Evolutionary conservation across 1,140 invertebrate genomes (phyloP), one percentile per base, ranked within the genome.

Genomic region (Eulimnadia texana): DNA sequence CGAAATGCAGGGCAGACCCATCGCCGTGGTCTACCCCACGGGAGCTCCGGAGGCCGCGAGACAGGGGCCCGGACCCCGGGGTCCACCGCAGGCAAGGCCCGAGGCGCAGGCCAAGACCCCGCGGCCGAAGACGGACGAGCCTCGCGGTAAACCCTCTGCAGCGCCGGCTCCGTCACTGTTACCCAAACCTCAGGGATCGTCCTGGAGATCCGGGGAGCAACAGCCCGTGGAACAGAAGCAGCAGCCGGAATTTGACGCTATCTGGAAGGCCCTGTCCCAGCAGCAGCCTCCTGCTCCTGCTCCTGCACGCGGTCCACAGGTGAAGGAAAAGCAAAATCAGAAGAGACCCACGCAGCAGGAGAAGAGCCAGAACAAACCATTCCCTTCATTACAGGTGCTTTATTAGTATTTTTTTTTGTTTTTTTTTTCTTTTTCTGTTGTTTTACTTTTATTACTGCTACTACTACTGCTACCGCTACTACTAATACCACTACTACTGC

Each of bases 1-100:
- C 6, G 55, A 57, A 57, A 57, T n/a, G 22, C 55, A 57, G 33
- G 55, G 55, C 3, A 28, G 33, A 22, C 55, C 55, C n/a, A 57
- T 33, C n/a, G 55, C 55, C 3, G 55, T 57, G 11, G 55, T 57
- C n/a, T 33, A 33, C 3, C 55, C 55, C 11, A 29, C 55, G 13
- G 55, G 55, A 13, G 33, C 27, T 33, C 24, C 25, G 25, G 55
- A 42, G n/a, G n/a, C n/a, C n/a, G n/a, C n/a, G n/a, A n/a, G n/a
- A 42, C 33, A 57, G 33, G 16, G 27, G 20, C 11, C 24, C 22
- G 55, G 13, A 13, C 1, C 11, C 20, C n/a, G 50, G 24, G 24
- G 50, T 9, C 11, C n/a, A 20, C 3, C 24, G 51, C 51, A 22
- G 52, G 24, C 53, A 23, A 57, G 10, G 25, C 55, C 25, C 11